Conservation (phyloP, 1,140 invertebrate species). For the Cyclargus thomasi region DNA sequence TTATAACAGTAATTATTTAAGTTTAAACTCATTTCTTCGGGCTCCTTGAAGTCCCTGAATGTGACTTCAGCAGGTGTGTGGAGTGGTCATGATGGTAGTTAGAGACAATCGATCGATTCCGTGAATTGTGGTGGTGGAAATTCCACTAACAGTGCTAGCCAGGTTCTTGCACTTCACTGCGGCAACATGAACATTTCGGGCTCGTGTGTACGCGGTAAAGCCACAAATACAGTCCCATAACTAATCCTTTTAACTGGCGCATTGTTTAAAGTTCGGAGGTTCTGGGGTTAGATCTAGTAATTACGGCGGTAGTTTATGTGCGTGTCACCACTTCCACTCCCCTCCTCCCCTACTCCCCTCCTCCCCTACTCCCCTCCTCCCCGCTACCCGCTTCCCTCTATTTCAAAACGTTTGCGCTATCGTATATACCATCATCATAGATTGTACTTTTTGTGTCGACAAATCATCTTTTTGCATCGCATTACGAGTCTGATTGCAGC, state of each 20-base stretch:
- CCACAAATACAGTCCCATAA: conserved; percentile 32
- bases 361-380: too few relatives aligned
- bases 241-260: conserved; percentile 33
- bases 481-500: neutral
- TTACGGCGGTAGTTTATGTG: conserved; percentile 22
- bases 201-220: conserved; percentile 22
- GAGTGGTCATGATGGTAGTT: too few relatives aligned
- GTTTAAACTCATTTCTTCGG: too few relatives aligned
- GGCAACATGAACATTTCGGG: neutral
- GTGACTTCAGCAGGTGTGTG: too few relatives aligned
- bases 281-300: conserved; percentile 26
- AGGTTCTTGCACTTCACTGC: neutral
- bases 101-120: too few relatives aligned
- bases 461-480: neutral
- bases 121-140: too few relatives aligned
- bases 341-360: too few relatives aligned
- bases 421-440: too few relatives aligned
- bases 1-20: too few relatives aligned
- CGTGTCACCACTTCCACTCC: neutral
- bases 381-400: neutral
- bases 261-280: conserved; percentile 31
- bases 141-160: too few relatives aligned
- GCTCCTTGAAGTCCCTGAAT: too few relatives aligned
- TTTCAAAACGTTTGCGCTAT: neutral
- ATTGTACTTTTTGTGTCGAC: too few relatives aligned